A percentile compares a stretch with the other conserved stretches of the same genome.
Conservation (phyloP, 37 sponge, comb jelly and placozoan species). For the Theonella swinhoei region DNA sequence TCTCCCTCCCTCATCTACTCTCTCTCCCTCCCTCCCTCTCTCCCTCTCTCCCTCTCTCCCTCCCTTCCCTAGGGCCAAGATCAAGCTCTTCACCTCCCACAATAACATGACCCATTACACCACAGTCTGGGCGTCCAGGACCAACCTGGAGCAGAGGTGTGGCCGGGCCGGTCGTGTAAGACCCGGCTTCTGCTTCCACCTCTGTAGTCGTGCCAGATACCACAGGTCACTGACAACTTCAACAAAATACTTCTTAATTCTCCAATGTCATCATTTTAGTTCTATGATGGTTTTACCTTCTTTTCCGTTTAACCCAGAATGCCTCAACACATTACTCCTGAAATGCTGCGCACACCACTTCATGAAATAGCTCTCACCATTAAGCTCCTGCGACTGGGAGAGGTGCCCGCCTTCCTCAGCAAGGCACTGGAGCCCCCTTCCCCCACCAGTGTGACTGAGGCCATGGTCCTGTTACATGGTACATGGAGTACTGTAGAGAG, state of each 20-base stretch:
- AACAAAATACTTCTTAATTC: not conserved
- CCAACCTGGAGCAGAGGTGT: slow-evolving; percentile 82
- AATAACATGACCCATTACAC: slow-evolving; percentile 76
- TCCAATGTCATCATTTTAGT: too few relatives aligned
- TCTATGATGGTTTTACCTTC: too few relatives aligned
- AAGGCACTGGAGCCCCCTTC: slow-evolving; percentile 73
- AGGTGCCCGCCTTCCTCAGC: slow-evolving; percentile 57
- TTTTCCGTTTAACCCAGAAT: slow-evolving; percentile 50
- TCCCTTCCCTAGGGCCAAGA: slow-evolving; percentile 52
- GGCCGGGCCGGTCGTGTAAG: slow-evolving; percentile 81
- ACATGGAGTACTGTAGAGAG: too few relatives aligned
- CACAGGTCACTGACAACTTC: slow-evolving; percentile 43
- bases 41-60: not conserved
- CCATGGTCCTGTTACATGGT: slow-evolving; percentile 63
- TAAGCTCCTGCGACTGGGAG: slow-evolving; percentile 75
- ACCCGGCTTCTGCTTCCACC: slow-evolving; percentile 84
- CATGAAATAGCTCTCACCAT: slow-evolving; percentile 77
- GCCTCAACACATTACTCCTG: slow-evolving; percentile 76
- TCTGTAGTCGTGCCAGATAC: slow-evolving; percentile 77
- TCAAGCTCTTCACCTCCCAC: slow-evolving; percentile 77
- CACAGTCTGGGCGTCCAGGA: slow-evolving; percentile 82
- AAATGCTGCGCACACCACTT: slow-evolving; percentile 81
- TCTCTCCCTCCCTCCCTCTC: not conserved
- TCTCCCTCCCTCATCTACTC: not conserved
- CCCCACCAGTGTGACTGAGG: slow-evolving; percentile 51